Base-by-base conservation (phyloP, 2,888 invertebrate genomes). In the Lycaena phlaeas region DNA sequence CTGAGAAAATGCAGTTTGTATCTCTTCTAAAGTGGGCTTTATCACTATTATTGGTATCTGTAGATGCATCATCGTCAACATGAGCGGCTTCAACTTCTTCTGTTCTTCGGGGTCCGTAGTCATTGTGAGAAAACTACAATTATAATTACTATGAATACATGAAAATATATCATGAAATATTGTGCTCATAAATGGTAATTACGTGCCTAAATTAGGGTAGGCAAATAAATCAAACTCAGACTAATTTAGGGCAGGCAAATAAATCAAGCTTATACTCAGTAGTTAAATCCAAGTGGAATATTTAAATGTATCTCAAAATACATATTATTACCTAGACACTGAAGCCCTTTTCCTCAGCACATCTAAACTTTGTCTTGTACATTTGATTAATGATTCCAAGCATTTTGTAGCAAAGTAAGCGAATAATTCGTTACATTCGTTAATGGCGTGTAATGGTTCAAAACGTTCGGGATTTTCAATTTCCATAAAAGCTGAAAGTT, bases 381-480 rank as follows among this genome's bases (percentile, higher is more conserved):
- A 88, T 56, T 90, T 92, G 7, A 93, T 90, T 12, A 95, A 75
- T 2, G 92, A 76, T 45, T 93, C 90, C 22, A 92, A 76, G 46
- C 92, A 87, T 69, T 90, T 92, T 38, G 89, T 89, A 52, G 93
- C 92, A 57, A 93, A 94, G 63, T 90, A 91, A 1, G 91, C 89
- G 63, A 93, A 94, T 36, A 95, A 75, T 61, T 95, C 94, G 63
- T 93, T 90, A 56, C 92, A 92, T 60, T 94, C 92, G 38, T 88
- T 89, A 31, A 90, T 88, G 2, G 90, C 76, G 27, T 85, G 86
- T 38, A 62, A 56, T 15, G 90, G 59, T 44, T 91, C 91, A 52
- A 87, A 85, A 15, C 77, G 68, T 26, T 85, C 79, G 4, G 88
- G 85, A 54, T 86, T 86, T 48, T 90, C 90, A 36, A 91, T 86